These are phyloP conservation scores for Mythimna impura DNA, from an alignment of 2,888 invertebrate species.

Conservation along the genomic window DNA sequence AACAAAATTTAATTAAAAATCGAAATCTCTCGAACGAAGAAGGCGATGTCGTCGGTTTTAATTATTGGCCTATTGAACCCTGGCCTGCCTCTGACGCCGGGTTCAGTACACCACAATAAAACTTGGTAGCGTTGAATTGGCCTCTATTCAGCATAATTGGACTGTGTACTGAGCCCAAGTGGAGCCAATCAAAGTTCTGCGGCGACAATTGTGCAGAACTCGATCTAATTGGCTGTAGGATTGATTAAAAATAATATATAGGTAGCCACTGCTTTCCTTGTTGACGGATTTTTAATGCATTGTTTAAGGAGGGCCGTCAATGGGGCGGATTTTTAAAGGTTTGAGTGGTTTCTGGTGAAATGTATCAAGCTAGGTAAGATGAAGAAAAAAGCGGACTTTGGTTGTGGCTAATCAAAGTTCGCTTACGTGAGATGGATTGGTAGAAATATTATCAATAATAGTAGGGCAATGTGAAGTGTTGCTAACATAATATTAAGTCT, in stretches of 20 bases:
- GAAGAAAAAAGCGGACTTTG: too few species aligned
- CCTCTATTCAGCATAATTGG: constrained; percentile 87
- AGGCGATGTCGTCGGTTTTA: constrained; percentile 84
- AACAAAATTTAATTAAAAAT: constrained; percentile 84
- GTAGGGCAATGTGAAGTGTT: too few species aligned
- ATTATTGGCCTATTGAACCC: constrained; percentile 86
- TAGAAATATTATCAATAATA: too few species aligned
- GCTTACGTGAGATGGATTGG: too few species aligned
- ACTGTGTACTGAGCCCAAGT: constrained; percentile 77
- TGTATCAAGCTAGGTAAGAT: background rate
- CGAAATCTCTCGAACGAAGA: constrained; percentile 77
- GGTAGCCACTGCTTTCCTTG: constrained; percentile 57
- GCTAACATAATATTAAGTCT: too few species aligned
- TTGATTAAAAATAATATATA: constrained; percentile 74
- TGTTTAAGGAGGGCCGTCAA: constrained; percentile 7
- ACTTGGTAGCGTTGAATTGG: constrained; percentile 85
- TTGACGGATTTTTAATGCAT: constrained; percentile 32
- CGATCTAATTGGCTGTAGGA: constrained; percentile 83
- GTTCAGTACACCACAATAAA: constrained; percentile 81
- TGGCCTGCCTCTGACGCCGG: constrained; percentile 84
- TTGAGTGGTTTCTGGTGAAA: constrained; percentile 1
- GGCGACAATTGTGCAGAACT: constrained; percentile 78
- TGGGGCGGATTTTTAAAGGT: background rate
- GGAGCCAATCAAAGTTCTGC: constrained; percentile 87
- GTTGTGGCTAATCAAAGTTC: too few species aligned